Conservation (phyloP, 2,888 invertebrate genomes). For the Eupithecia tripunctaria region DNA sequence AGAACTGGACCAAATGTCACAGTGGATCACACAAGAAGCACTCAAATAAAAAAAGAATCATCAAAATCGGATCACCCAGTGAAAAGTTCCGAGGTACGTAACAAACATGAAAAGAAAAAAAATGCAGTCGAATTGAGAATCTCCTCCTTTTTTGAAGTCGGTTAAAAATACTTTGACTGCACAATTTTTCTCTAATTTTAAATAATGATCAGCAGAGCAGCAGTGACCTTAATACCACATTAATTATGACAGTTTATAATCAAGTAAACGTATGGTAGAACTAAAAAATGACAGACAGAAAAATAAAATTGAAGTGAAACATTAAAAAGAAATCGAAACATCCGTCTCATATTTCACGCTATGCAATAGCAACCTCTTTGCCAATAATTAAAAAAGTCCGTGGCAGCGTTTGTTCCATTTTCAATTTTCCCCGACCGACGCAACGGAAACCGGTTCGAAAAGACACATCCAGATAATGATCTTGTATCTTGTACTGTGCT, state of each 20-base stretch:
- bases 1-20: too few species aligned
- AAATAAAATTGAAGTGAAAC: conserved; percentile 11
- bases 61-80: too few species aligned
- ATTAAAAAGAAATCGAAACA: conserved; percentile 13
- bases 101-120: too few species aligned
- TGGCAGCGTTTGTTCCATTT: conserved; percentile 29
- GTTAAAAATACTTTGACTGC: neutral
- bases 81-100: too few species aligned
- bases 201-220: neutral
- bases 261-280: neutral
- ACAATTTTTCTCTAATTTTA: neutral
- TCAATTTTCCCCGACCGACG: conserved; percentile 31
- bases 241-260: neutral
- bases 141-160: too few species aligned
- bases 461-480: conserved; percentile 41
- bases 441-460: conserved; percentile 33
- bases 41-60: too few species aligned
- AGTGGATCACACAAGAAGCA: too few species aligned
- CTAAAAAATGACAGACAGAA: too few species aligned
- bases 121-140: too few species aligned
- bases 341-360: conserved; percentile 34
- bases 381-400: conserved; percentile 44
- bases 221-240: neutral
- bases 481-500: conserved; percentile 33
- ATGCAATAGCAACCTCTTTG: conserved; percentile 27